These are phyloP conservation scores for Dryadula phaetusa DNA, from an alignment of 2,888 invertebrate genomes.

Conservation along the genomic window DNA sequence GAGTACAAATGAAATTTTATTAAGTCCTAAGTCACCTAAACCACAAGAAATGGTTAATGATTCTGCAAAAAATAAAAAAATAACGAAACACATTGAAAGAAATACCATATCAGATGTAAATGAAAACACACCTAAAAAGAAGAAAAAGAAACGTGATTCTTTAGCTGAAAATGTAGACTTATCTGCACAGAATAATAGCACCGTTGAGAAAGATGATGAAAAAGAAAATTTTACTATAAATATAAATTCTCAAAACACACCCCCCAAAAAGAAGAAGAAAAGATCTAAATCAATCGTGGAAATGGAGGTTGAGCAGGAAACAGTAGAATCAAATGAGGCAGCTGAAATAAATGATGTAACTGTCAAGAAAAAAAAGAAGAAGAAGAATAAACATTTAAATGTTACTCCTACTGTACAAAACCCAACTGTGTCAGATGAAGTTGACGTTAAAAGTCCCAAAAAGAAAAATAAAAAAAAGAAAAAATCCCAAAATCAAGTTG, in stretches of 20 bases:
- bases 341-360: background rate
- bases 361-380: conserved; percentile 14
- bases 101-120: conserved; percentile 47
- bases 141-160: conserved; percentile 43
- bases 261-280: conserved; percentile 50
- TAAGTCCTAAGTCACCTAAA: conserved; percentile 43
- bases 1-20: conserved; percentile 17
- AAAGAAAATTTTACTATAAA: conserved; percentile 28
- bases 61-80: conserved; percentile 29
- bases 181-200: conserved; percentile 8
- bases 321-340: background rate
- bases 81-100: conserved; percentile 18
- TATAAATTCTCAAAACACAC: conserved; percentile 17
- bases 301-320: conserved; percentile 18
- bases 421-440: conserved; percentile 25
- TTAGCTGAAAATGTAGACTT: conserved; percentile 28
- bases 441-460: conserved; percentile 33
- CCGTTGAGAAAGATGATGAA: conserved; percentile 34
- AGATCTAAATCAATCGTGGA: conserved; percentile 45
- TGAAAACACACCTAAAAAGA: conserved; percentile 50
- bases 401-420: conserved; percentile 37
- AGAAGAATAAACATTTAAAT: conserved; percentile 8
- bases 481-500: conserved; percentile 20
- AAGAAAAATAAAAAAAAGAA: conserved; percentile 43
- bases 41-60: background rate